These are phyloP conservation scores for Neoaliturus tenellus DNA, from an alignment of 2,888 invertebrate species.

Conservation along the genomic window DNA sequence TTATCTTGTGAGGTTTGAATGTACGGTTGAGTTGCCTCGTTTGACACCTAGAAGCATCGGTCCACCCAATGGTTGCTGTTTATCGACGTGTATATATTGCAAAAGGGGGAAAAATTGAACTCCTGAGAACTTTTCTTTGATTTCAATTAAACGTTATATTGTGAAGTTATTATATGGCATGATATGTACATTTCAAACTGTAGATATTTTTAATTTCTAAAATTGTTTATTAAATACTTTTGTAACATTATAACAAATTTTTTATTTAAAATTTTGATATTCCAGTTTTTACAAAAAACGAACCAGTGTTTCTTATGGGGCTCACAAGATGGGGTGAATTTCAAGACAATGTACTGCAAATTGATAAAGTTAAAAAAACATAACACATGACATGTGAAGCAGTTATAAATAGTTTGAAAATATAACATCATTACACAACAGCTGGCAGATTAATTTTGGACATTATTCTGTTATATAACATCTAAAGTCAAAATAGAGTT, in stretches of 20 bases:
- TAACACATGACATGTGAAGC: neutral
- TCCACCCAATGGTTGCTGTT: neutral
- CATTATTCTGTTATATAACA: no score
- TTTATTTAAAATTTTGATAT: no score
- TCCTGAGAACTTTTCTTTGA: neutral
- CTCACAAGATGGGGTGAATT: neutral
- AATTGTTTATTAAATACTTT: no score
- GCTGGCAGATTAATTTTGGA: neutral
- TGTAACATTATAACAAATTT: no score
- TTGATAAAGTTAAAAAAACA: neutral
- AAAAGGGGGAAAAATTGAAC: neutral
- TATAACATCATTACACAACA: neutral
- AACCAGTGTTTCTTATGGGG: neutral
- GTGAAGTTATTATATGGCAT: neutral
- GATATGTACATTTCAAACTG: no score
- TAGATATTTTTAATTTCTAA: no score
- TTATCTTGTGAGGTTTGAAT: neutral
- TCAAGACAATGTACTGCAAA: neutral
- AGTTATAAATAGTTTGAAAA: neutral
- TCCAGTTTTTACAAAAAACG: neutral
- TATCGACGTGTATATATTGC: neutral
- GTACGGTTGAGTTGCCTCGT: neutral
- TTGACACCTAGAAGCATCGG: slow-evolving; percentile 5
- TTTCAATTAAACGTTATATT: neutral
- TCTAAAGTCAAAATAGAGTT: no score